A percentile compares a stretch with the other conserved stretches of the same genome.
These are phyloP conservation scores for Aythya baeri DNA, from an alignment of 2,113 vertebrate species.

Conservation along the genomic window DNA sequence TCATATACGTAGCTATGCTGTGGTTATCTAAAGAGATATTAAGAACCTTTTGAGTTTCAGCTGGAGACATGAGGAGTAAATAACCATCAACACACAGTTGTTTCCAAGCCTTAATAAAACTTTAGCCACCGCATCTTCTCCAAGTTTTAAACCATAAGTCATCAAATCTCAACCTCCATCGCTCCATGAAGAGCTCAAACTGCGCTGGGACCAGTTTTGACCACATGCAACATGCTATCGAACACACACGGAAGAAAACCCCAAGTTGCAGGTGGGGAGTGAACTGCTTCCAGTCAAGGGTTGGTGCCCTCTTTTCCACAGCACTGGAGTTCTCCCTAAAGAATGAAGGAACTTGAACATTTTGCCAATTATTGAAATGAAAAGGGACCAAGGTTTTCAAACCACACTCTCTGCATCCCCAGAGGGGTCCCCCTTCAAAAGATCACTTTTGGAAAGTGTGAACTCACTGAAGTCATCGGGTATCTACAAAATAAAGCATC, in stretches of 20 bases:
- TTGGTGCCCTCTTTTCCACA: neutral
- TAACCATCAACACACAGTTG: neutral
- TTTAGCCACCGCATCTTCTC: neutral
- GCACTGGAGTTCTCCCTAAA: neutral
- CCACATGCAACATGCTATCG: fast-evolving
- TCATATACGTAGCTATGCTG: neutral
- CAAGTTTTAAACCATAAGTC: neutral
- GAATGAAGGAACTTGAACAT: neutral
- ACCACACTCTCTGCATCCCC: neutral
- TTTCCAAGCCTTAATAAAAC: neutral
- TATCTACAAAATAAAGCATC: neutral
- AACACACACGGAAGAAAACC: fast-evolving
- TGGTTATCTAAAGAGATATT: neutral
- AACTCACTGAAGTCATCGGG: neutral
- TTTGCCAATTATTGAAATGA: fast-evolving
- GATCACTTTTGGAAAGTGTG: neutral
- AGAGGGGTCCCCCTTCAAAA: neutral
- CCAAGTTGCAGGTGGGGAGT: neutral
- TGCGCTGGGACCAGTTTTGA: neutral
- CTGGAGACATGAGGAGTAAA: neutral
- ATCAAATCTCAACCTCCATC: neutral
- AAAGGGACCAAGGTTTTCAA: neutral
- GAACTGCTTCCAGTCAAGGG: neutral
- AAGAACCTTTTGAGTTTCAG: neutral
- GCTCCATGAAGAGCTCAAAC: neutral